phyloP scores from a whole-genome alignment of 2,797 vertebrate species.

The Crenichthys baileyi region DNA sequence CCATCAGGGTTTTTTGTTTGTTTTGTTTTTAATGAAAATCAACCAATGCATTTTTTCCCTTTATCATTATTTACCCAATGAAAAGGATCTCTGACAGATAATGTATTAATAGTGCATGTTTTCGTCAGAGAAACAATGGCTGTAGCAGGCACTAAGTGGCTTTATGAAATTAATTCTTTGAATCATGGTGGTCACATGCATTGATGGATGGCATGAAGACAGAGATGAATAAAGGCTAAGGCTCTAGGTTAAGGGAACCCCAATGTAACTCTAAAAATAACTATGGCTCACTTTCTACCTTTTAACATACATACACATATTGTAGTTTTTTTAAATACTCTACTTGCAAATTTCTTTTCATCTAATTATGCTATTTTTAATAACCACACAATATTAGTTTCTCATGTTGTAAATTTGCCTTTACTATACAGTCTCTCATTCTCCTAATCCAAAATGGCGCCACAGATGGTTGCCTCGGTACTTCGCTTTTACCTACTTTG shows the following conservation, averaged over 20 bases:
- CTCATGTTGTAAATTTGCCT: no score
- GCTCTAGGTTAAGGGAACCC: background rate
- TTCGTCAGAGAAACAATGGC: background rate
- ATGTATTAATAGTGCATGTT: background rate
- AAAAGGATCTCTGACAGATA: background rate
- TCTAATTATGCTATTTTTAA: no score
- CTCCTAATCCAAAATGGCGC: no score
- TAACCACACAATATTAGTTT: no score
- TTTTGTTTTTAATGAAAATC: background rate
- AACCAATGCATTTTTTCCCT: background rate
- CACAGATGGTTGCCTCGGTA: no score
- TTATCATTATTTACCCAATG: background rate
- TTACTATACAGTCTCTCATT: no score
- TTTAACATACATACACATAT: background rate
- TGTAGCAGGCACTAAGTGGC: background rate
- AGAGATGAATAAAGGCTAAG: background rate
- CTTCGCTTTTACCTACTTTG: no score
- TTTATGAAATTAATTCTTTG: background rate
- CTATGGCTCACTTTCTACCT: background rate
- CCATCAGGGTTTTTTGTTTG: background rate
- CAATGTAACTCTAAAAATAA: background rate
- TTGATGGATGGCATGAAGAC: background rate
- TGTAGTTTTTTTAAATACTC: no score
- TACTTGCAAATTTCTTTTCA: no score
- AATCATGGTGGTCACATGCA: background rate